These are phyloP conservation scores for Meles meles DNA, from an alignment of 2,113 vertebrate species.

Conservation along the genomic window DNA sequence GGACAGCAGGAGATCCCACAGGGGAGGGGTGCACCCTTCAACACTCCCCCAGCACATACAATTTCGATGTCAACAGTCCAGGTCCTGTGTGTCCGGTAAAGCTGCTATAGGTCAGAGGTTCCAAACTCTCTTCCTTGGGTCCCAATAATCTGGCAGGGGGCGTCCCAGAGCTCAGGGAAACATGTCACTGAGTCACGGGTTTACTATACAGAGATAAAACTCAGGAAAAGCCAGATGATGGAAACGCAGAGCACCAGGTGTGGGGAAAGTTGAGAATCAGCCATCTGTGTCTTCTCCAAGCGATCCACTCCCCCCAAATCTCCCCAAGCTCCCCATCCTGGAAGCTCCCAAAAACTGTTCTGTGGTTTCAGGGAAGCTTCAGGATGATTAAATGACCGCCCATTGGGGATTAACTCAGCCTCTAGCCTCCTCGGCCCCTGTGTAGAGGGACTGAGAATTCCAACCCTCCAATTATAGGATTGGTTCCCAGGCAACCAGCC, in stretches of 20 bases:
- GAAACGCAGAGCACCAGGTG: neutral
- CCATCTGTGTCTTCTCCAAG: neutral
- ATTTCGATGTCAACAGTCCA: neutral
- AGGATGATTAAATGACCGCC: neutral
- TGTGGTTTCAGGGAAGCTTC: neutral
- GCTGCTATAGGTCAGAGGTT: neutral
- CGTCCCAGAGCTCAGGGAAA: neutral
- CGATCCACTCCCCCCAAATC: neutral
- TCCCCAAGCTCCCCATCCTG: neutral
- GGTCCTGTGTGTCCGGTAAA: neutral
- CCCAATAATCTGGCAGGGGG: neutral
- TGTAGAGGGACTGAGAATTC: neutral
- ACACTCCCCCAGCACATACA: neutral
- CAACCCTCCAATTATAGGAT: neutral
- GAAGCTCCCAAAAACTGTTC: too few relatives aligned
- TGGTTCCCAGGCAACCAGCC: neutral
- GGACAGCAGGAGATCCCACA: neutral
- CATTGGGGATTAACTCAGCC: neutral
- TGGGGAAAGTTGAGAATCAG: neutral
- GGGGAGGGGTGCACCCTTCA: neutral
- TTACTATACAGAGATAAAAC: too few relatives aligned
- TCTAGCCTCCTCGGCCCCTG: neutral
- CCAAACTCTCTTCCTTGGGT: neutral
- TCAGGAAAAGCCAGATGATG: neutral
- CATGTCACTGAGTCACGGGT: rapidly evolving